These are phyloP conservation scores for Callorhinus ursinus DNA, from an alignment of 2,113 vertebrate species.

Conservation along the genomic window DNA sequence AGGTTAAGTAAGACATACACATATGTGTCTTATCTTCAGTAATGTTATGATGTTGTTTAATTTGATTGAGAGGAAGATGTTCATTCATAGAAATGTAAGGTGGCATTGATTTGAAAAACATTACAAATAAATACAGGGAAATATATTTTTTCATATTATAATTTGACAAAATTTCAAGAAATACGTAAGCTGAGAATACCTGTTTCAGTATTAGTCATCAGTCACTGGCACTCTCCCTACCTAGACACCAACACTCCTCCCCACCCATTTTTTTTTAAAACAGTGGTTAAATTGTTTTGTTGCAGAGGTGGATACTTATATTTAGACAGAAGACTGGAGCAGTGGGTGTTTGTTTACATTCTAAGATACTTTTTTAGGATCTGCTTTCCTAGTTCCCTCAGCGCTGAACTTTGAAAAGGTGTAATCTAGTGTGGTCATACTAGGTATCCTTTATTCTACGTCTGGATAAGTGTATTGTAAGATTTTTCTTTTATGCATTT, in stretches of 20 bases:
- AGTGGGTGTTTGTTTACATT: conserved; percentile 63
- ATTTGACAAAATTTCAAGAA: not conserved
- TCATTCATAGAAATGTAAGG: conserved; percentile 30
- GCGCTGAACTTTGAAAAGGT: conserved; percentile 44
- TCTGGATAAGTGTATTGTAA: not conserved
- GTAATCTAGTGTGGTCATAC: not conserved
- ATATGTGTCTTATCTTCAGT: not conserved
- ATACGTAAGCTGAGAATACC: not conserved
- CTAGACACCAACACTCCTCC: not conserved
- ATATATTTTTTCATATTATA: not conserved
- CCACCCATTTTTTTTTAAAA: not conserved
- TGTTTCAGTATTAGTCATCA: conserved; percentile 9
- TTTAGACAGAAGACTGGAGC: conserved; percentile 44
- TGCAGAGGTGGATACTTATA: conserved; percentile 46
- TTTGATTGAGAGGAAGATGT: not conserved
- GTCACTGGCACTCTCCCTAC: not conserved
- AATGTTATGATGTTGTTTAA: not conserved
- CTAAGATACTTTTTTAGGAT: conserved; percentile 44
- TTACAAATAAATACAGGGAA: not conserved
- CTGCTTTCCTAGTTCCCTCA: conserved; percentile 44
- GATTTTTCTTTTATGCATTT: conserved; percentile 44
- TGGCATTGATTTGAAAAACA: conserved; percentile 6
- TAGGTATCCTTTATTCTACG: conserved; percentile 53
- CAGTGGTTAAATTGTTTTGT: conserved; percentile 43
- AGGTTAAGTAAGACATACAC: not conserved